Evolutionary conservation across 37 sponge, comb jelly and placozoan species (phyloP), one percentile per base, ranked within the genome.

Genomic region (Dysidea cf. avara): DNA sequence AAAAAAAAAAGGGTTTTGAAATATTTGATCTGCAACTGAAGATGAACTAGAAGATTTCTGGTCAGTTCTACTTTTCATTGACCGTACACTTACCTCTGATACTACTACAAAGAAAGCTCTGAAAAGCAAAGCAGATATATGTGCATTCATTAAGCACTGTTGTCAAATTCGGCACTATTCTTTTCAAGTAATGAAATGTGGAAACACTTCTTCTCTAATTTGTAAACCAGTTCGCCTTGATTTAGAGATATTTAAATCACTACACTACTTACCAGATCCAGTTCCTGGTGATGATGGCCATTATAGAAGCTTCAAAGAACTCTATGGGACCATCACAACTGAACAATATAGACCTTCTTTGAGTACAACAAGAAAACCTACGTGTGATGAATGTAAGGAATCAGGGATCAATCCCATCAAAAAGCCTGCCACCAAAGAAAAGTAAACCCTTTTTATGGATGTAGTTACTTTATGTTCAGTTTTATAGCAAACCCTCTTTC

Each of bases 161-260:
- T 81, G 82, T 56, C 2, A 26, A 46, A 14, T 25, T 31, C 70
- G 63, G 20, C 80, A 79, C 53, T 79, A 68, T 71, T 25, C 64
- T 32, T 64, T 69, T 29, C 51, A 54, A 21, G 50, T 53, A 22
- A 69, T 53, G 35, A 73, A 73, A 21, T 73, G 61, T 73, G 75
- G 75, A 14, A 61, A 73, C 13, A 4, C 43, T 29, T 25, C 32
- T 18, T 54, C 53, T 21, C 7, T 9, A 13, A 29, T 69, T 51
- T 69, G 71, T 32, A 69, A 69, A 29, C 53, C 54, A 7, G 53
- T 54, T 21, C 13, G 71, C 6, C 11, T 71, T 3, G 35, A 55
- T 25, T 17, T 22, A 4, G 53, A 53, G 14, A 33, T 71, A 14
- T 71, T 71, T 3, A 28, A 11, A n/a, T n/a, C n/a, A n/a, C n/a